Conservation (phyloP, 2,113 vertebrate genomes). For the Isurus oxyrinchus region DNA sequence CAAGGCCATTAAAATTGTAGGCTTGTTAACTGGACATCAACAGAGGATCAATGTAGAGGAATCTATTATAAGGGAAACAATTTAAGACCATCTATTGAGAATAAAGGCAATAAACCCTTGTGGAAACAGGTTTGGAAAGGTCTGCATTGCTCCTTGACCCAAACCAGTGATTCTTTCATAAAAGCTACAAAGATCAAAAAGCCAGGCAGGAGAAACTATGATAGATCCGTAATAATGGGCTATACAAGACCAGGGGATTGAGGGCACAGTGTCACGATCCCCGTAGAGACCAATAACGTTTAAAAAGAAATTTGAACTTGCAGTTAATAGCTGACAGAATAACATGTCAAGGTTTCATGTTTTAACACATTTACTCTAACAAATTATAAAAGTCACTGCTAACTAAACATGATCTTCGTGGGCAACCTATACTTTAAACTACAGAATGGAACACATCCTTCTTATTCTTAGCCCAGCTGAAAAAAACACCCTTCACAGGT, state of each 20-base stretch:
- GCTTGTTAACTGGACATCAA: not conserved
- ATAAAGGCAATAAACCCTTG: not conserved
- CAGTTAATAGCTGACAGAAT: not conserved
- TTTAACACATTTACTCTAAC: not conserved
- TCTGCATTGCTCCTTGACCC: not conserved
- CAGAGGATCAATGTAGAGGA: not conserved
- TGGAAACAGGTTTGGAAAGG: not conserved
- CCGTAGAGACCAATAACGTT: not conserved
- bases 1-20: not conserved
- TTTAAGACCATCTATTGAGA: not conserved
- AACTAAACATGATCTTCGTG: not conserved
- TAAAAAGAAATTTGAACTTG: not conserved
- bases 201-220: not conserved
- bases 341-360: not conserved
- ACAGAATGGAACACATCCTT: not conserved
- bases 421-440: not conserved
- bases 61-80: not conserved
- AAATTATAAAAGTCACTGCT: not conserved
- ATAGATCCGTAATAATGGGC: not conserved
- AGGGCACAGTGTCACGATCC: too few relatives aligned
- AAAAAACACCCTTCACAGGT: too few relatives aligned
- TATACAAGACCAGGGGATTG: not conserved
- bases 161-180: not conserved
- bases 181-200: not conserved
- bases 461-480: too few relatives aligned